Evolutionary conservation across 2,113 vertebrate genomes (phyloP).

Genomic region (Girardinichthys multiradiatus): DNA sequence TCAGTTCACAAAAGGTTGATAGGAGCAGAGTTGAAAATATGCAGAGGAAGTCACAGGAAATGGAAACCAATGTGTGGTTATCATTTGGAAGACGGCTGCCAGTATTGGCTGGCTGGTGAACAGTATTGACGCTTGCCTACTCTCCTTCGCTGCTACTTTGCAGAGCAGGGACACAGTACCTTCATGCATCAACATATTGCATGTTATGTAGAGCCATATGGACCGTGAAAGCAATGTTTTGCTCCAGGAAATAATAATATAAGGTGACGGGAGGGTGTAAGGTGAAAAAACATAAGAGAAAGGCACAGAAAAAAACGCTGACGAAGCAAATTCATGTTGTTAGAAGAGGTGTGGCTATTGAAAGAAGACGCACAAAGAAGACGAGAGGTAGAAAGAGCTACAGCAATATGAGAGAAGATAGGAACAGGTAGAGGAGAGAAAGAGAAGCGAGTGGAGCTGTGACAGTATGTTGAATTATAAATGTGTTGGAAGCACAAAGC

Average conservation of each 20-base stretch:
- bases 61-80: slow-evolving; percentile 33
- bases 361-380: slow-evolving; percentile 10
- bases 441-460: slow-evolving; percentile 34
- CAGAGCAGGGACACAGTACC: slow-evolving; percentile 50
- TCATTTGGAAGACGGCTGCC: slow-evolving; percentile 23
- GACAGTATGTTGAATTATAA: slow-evolving; percentile 74
- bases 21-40: slow-evolving; percentile 3
- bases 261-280: not conserved
- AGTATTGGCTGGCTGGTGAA: slow-evolving; percentile 51
- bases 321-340: not conserved
- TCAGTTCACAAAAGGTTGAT: not conserved
- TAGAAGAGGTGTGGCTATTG: slow-evolving; percentile 9
- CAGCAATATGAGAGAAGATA: slow-evolving; percentile 37
- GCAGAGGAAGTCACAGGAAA: slow-evolving; percentile 1
- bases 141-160: slow-evolving; percentile 32
- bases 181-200: slow-evolving; percentile 61
- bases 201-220: slow-evolving; percentile 50
- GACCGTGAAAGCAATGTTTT: slow-evolving; percentile 50
- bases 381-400: slow-evolving; percentile 16
- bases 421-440: slow-evolving; percentile 16
- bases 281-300: slow-evolving; percentile 1
- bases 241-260: slow-evolving; percentile 56
- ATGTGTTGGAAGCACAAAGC: slow-evolving; percentile 62
- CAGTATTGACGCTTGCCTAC: slow-evolving; percentile 30
- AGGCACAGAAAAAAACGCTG: slow-evolving; percentile 19